Evolutionary conservation across 2,797 vertebrate genomes (phyloP), one percentile per base, ranked within the genome.

Genomic region (Chelon auratus): DNA sequence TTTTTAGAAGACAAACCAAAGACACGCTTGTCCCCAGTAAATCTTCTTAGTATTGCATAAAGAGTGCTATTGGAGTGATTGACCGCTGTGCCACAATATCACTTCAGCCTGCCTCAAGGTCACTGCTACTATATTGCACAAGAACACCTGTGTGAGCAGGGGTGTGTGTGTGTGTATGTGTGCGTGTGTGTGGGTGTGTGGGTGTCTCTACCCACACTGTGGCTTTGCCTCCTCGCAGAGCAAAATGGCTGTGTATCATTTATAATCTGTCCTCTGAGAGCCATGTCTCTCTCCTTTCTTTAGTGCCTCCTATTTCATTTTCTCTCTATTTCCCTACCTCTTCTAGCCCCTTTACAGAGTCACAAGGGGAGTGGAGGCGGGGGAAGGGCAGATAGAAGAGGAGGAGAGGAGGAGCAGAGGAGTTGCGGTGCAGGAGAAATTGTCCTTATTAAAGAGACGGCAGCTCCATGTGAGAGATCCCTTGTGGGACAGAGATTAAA

Each of bases 361-460:
- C 66, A 75, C 83, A 57, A 58, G 72, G 71, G 84, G 80, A 90
- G 47, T 76, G 77, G 74, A 77, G 72, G 74, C 62, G 73, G 68
- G 39, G 36, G 72, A 70, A 79, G 75, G 74, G 71, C 53, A 74
- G 60, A 63, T 75, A 68, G 15, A 15, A 76, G 73, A 67, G 65
- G 36, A 18, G 26, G 3, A 12, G 36, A 76, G 63, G 30, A 77
- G 62, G 48, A 81, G 59, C 20, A 69, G 68, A 76, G 67, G 50
- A 83, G 77, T 68, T 83, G 78, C 73, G 80, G 78, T 86, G 81
- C 86, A 80, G 86, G 86, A 93, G 80, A 90, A 91, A 91, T 71
- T 90, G 93, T 93, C 93, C 94, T 94, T 94, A 93, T 93, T 95
- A 93, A 90, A 91, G 90, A 93, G 86, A 92, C 68, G 82, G 84